Conservation (phyloP, 2,888 invertebrate species). For the Artemia sp. region DNA sequence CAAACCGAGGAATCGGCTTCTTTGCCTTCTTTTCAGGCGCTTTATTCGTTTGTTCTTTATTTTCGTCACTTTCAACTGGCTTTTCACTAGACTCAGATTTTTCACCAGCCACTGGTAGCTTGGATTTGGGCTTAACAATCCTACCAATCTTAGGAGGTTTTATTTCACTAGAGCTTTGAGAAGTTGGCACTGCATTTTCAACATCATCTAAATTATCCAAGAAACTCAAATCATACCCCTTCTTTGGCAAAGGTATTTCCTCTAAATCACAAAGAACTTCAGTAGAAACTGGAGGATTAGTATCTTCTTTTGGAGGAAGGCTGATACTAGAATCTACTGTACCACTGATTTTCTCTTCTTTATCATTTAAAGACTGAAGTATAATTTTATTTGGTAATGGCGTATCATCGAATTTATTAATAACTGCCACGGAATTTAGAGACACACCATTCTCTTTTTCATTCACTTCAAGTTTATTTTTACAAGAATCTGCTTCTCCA, state of each 20-base stretch:
- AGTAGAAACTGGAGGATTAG: too few relatives aligned
- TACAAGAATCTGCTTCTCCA: too few relatives aligned
- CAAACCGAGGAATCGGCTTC: not conserved
- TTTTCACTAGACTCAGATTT: not conserved
- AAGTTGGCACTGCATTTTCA: slow-evolving; percentile 9
- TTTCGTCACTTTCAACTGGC: not conserved
- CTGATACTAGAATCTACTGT: too few relatives aligned
- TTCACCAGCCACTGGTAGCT: not conserved
- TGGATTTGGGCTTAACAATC: not conserved
- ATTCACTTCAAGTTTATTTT: too few relatives aligned
- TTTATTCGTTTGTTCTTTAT: not conserved
- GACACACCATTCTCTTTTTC: too few relatives aligned
- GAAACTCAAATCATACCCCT: slow-evolving; percentile 11
- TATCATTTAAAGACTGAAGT: too few relatives aligned
- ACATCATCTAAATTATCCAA: not conserved
- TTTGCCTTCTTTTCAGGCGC: slow-evolving; percentile 1
- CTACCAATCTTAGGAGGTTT: not conserved
- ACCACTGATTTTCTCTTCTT: too few relatives aligned
- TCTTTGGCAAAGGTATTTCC: not conserved
- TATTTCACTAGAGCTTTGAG: not conserved
- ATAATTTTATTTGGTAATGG: too few relatives aligned
- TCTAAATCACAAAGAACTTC: not conserved
- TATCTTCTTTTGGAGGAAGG: too few relatives aligned
- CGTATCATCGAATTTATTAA: too few relatives aligned
- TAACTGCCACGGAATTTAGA: too few relatives aligned